phyloP scores from a whole-genome alignment of 2,113 vertebrate genomes.

The Erinaceus europaeus region DNA sequence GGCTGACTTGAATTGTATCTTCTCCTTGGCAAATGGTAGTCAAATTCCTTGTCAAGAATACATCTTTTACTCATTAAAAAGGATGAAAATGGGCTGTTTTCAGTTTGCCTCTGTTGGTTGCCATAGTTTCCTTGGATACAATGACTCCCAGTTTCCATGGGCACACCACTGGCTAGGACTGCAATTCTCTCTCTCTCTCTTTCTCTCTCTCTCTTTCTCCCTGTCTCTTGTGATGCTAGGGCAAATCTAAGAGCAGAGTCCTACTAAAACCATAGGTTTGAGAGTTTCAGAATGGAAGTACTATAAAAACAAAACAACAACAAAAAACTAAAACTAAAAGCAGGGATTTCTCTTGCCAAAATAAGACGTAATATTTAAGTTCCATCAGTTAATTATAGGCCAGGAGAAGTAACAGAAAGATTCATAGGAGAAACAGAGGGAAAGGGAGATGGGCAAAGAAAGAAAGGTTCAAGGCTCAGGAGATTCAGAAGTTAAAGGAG shows the following conservation, averaged over 20 bases:
- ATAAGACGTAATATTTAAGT: not conserved
- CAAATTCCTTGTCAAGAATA: slow-evolving; percentile 39
- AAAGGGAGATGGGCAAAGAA: not conserved
- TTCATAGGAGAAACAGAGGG: not conserved
- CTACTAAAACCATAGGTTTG: not conserved
- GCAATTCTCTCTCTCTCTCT: slow-evolving; percentile 54
- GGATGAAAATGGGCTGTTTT: slow-evolving; percentile 68
- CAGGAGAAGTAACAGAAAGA: not conserved
- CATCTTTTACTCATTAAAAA: slow-evolving; percentile 66
- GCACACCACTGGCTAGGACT: slow-evolving; percentile 40
- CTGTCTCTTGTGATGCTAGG: no score
- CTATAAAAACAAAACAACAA: not conserved
- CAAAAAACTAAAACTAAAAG: no score
- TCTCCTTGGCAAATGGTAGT: slow-evolving; percentile 47
- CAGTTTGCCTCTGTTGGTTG: slow-evolving; percentile 67
- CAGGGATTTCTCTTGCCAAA: not conserved
- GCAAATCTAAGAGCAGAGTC: not conserved
- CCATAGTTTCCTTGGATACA: slow-evolving; percentile 70
- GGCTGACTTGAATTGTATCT: slow-evolving; percentile 29
- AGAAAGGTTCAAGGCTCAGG: not conserved
- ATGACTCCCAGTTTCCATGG: slow-evolving; percentile 70
- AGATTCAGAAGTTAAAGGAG: not conserved
- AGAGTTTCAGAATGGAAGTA: slow-evolving; percentile 31
- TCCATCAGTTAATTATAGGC: not conserved
- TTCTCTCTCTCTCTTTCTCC: no score